A percentile compares a stretch with the other conserved stretches of the same genome.
phyloP scores from a whole-genome alignment of 2,113 vertebrate genomes.

The Menura novaehollandiae region DNA sequence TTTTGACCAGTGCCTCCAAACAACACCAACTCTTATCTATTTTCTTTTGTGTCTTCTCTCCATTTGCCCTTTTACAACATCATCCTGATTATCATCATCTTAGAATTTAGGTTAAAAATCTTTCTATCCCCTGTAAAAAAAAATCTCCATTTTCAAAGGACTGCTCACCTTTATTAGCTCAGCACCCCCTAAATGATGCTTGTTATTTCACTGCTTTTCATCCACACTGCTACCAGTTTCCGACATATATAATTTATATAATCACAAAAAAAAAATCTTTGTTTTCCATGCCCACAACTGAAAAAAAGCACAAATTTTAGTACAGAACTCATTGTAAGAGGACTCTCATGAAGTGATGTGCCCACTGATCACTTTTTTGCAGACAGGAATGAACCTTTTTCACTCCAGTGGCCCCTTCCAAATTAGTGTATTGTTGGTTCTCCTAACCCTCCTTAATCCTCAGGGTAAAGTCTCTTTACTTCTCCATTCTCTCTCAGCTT shows the following conservation, averaged over 20 bases:
- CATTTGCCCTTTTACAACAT: neutral
- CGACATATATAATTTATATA: neutral
- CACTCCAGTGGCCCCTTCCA: neutral
- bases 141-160: neutral
- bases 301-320: neutral
- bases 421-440: neutral
- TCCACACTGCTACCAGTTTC: neutral
- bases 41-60: neutral
- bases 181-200: neutral
- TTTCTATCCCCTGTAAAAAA: neutral
- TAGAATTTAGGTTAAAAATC: neutral
- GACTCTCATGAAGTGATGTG: rapidly evolving
- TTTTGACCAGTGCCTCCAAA: neutral
- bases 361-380: neutral
- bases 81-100: neutral
- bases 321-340: neutral
- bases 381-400: neutral
- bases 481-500: neutral
- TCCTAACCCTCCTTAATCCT: neutral
- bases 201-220: neutral
- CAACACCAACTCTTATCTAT: neutral
- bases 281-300: neutral
- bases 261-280: neutral
- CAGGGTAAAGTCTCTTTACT: neutral
- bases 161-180: neutral